Conservation (phyloP, 2,888 invertebrate genomes). For the Drosophila formosana region DNA sequence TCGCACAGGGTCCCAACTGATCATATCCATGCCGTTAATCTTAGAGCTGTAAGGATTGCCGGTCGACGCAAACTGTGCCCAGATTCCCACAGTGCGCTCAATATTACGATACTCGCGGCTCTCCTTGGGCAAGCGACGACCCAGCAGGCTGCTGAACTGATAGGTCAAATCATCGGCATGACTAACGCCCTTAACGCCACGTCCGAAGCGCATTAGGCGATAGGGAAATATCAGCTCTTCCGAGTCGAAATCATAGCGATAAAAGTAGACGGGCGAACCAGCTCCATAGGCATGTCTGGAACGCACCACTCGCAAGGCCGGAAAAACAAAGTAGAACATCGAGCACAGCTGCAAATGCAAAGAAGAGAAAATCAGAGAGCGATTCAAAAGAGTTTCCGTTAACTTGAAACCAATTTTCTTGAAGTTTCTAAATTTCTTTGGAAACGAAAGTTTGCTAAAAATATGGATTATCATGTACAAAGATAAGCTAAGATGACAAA, state of each 20-base stretch:
- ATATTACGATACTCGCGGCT: conserved; percentile 82
- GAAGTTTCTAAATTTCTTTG: too few species aligned
- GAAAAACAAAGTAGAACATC: conserved; percentile 60
- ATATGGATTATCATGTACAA: too few species aligned
- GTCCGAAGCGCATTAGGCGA: conserved; percentile 79
- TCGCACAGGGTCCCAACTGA: conserved; percentile 78
- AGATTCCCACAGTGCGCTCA: conserved; percentile 80
- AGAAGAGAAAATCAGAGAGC: neutral
- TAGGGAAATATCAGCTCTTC: conserved; percentile 79
- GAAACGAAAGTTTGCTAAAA: too few species aligned
- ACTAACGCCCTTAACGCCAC: conserved; percentile 81
- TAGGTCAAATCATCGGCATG: conserved; percentile 84
- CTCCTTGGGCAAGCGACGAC: conserved; percentile 71
- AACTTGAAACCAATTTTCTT: too few species aligned
- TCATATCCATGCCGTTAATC: conserved; percentile 74
- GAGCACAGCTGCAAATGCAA: conserved; percentile 72
- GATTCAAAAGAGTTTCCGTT: neutral
- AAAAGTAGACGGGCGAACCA: conserved; percentile 81
- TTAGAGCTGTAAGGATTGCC: conserved; percentile 81
- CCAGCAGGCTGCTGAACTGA: conserved; percentile 75
- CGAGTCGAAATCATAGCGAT: conserved; percentile 84
- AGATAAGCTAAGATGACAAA: too few species aligned
- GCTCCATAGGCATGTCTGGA: conserved; percentile 78
- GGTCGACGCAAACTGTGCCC: conserved; percentile 82
- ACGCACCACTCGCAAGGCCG: conserved; percentile 77